Evolutionary conservation across 2,888 invertebrate species (phyloP), one percentile per base, ranked within the genome.

Genomic region (Notodonta ziczac): DNA sequence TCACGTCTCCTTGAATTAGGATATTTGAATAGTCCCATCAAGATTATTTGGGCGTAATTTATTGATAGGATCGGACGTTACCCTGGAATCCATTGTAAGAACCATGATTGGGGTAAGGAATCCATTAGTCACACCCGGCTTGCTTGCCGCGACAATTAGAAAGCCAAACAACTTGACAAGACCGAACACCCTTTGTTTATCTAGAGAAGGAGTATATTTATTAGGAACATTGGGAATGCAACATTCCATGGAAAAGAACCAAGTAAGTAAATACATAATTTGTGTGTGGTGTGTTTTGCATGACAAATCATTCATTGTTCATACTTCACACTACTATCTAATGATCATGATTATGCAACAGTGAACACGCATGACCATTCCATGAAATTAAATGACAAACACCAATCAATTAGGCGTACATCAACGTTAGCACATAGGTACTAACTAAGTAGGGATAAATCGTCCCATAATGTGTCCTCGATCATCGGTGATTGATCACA

Each of bases 401-500:
- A 44, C 60, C 50, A 57, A 48, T 63, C 62, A 69, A 63, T 66
- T 61, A 60, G 42, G 50, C 5, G 55, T 58, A 60, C 42, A 65
- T n/a, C n/a, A 65, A 64, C 60, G 40, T 60, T 53, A 39, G 44
- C 13, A n/a, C 53, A 24, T 24, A 24, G 24, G 56, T 59, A 58
- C 52, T 53, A 65, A 63, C 59, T 65, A 67, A 64, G 70, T 53
- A 63, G 40, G 50, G 57, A 62, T 63, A 70, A 68, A 73, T 67
- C 46, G 60, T 58, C 46, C 60, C 50, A 53, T 35, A 65, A 62
- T 61, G 63, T 67, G 64, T 72, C 67, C 60, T 72, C 66, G 58
- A 69, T 74, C 67, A 75, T 73, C 62, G 64, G 63, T 77, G 78
- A 74, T 78, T 69, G 70, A 77, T 77, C 64, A 61, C 59, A 59